phyloP scores from a whole-genome alignment of 2,888 invertebrate genomes.

The Coecobrya sp. region DNA sequence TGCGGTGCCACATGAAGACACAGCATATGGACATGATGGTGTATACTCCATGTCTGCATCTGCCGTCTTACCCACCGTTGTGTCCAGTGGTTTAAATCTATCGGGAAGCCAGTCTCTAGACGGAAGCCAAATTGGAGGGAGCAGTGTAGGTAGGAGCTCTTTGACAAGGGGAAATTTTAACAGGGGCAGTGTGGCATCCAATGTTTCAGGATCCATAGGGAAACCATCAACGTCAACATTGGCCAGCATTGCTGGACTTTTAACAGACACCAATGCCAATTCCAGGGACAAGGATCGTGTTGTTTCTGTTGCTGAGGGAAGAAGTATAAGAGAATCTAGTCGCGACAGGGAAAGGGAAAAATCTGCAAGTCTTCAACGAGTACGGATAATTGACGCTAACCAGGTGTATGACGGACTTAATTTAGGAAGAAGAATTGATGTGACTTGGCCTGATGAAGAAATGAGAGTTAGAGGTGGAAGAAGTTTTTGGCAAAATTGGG shows the following conservation, averaged over 20 bases:
- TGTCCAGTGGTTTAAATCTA: slow-evolving; percentile 86
- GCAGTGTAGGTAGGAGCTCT: slow-evolving; percentile 90
- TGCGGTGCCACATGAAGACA: slow-evolving; percentile 87
- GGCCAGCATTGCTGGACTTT: slow-evolving; percentile 92
- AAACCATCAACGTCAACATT: slow-evolving; percentile 96
- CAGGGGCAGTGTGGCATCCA: slow-evolving; percentile 94
- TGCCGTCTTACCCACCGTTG: slow-evolving; percentile 83
- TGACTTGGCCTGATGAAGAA: slow-evolving; percentile 97
- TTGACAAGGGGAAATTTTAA: slow-evolving; percentile 90
- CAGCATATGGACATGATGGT: slow-evolving; percentile 90
- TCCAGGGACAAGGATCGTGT: slow-evolving; percentile 83
- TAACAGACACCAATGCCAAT: slow-evolving; percentile 86
- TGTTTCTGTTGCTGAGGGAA: slow-evolving; percentile 70
- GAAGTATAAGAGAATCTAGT: slow-evolving; percentile 88
- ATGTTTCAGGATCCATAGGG: slow-evolving; percentile 89
- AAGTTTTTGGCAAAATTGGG: slow-evolving; percentile 96
- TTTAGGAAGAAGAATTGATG: slow-evolving; percentile 93
- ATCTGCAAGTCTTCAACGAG: slow-evolving; percentile 85
- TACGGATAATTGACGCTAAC: slow-evolving; percentile 90
- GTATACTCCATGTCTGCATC: slow-evolving; percentile 90
- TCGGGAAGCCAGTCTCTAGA: slow-evolving; percentile 86
- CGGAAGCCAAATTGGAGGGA: slow-evolving; percentile 85
- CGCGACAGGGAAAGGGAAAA: slow-evolving; percentile 87
- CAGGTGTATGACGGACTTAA: slow-evolving; percentile 97
- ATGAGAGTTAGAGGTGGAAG: slow-evolving; percentile 96